Conservation (phyloP, 30 jellyfish, hydroid and myxozoan genomes). For the Aurelia aurita region DNA sequence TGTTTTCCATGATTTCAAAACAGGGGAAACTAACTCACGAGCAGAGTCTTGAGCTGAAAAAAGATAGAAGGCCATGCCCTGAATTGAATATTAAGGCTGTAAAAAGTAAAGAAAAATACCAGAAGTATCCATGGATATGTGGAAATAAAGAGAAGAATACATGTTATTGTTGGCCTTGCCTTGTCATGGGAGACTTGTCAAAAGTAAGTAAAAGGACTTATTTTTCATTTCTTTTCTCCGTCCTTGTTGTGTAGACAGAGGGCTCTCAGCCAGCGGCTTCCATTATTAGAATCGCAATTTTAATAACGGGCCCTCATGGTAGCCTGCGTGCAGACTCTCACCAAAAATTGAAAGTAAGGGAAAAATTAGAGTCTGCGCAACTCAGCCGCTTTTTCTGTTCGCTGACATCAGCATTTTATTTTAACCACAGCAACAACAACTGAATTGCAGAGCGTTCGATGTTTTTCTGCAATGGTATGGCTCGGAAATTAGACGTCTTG, state of each 20-base stretch:
- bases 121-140: constrained; percentile 9
- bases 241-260: background rate
- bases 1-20: background rate
- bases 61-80: constrained; percentile 8
- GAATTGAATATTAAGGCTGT: background rate
- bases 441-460: too few relatives aligned
- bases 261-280: background rate
- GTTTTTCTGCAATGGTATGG: too few relatives aligned
- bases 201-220: background rate
- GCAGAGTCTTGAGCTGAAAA: constrained; percentile 6
- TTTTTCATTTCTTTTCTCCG: constrained; percentile 9
- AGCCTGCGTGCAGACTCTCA: too few relatives aligned
- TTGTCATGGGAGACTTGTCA: constrained; percentile 15
- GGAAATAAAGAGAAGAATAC: constrained; percentile 9
- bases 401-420: too few relatives aligned
- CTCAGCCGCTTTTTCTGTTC: too few relatives aligned
- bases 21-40: constrained; percentile 12
- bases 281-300: constrained; percentile 1
- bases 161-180: constrained; percentile 9
- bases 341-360: too few relatives aligned
- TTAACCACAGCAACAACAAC: too few relatives aligned
- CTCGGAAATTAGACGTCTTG: too few relatives aligned
- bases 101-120: too few relatives aligned
- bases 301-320: constrained; percentile 4
- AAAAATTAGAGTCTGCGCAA: too few relatives aligned